A percentile compares a stretch with the other conserved stretches of the same genome.
Conservation (phyloP, 1,140 invertebrate species). For the Aphis craccivora region DNA sequence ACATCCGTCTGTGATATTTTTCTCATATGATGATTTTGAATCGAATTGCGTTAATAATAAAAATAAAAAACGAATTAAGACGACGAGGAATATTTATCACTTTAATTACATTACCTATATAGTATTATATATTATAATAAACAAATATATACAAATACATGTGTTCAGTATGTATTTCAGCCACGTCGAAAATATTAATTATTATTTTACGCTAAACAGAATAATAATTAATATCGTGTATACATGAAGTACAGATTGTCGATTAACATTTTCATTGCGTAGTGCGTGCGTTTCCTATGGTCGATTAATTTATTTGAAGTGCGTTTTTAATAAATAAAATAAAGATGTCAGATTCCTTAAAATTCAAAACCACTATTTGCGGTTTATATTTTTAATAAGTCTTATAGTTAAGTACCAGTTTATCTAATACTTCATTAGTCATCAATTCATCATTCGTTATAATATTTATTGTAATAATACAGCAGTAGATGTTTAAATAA, state of each 20-base stretch:
- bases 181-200: background rate
- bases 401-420: background rate
- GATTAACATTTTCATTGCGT: background rate
- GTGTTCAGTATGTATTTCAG: background rate
- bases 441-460: background rate
- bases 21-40: background rate
- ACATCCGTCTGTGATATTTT: background rate
- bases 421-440: conserved; percentile 27
- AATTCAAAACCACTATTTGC: background rate
- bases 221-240: conserved; percentile 9
- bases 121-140: background rate
- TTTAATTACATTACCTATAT: background rate
- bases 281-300: background rate
- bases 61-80: background rate
- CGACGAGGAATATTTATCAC: background rate
- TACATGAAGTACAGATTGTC: background rate
- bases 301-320: background rate
- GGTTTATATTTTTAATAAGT: background rate
- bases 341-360: background rate
- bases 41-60: background rate
- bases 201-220: background rate
- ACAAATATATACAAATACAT: background rate
- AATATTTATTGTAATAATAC: background rate
- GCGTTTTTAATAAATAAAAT: background rate
- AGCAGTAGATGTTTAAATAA: background rate